phyloP scores from a whole-genome alignment of 2,888 invertebrate species.

The Cecidostiba fungosa region DNA sequence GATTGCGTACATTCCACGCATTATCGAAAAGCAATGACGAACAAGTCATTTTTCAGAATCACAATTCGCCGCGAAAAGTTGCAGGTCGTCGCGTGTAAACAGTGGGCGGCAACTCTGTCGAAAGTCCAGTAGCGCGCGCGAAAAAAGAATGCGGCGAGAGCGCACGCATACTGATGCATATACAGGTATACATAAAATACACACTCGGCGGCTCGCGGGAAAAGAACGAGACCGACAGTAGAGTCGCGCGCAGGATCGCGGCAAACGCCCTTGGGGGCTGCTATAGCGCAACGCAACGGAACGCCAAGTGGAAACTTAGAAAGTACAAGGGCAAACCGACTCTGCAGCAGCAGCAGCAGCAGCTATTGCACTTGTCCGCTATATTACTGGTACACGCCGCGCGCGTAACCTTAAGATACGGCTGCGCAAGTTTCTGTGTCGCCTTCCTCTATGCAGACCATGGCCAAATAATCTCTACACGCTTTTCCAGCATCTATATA shows the following conservation, averaged over 20 bases:
- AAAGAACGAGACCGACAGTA: background rate
- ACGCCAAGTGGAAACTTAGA: slow-evolving; percentile 19
- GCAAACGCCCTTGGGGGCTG: slow-evolving; percentile 47
- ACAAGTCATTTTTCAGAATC: too few relatives aligned
- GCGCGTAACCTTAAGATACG: background rate
- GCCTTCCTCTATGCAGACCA: background rate
- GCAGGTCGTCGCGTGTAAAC: background rate
- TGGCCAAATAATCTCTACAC: too few relatives aligned
- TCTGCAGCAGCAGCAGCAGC: too few relatives aligned
- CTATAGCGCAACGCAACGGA: background rate
- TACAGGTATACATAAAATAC: too few relatives aligned
- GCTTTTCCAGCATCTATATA: too few relatives aligned
- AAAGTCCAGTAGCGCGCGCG: background rate
- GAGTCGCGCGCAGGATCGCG: background rate
- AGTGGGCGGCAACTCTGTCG: background rate
- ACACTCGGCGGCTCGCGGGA: too few relatives aligned
- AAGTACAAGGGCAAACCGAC: slow-evolving; percentile 52
- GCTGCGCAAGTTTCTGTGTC: background rate
- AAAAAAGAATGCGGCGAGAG: background rate
- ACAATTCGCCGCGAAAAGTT: background rate
- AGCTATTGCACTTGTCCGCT: background rate
- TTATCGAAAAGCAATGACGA: background rate
- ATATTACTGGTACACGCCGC: background rate
- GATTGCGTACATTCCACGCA: too few relatives aligned
- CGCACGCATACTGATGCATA: background rate